Base-by-base conservation (phyloP, 2,797 vertebrate genomes). In the Premnoplex brunnescens region DNA sequence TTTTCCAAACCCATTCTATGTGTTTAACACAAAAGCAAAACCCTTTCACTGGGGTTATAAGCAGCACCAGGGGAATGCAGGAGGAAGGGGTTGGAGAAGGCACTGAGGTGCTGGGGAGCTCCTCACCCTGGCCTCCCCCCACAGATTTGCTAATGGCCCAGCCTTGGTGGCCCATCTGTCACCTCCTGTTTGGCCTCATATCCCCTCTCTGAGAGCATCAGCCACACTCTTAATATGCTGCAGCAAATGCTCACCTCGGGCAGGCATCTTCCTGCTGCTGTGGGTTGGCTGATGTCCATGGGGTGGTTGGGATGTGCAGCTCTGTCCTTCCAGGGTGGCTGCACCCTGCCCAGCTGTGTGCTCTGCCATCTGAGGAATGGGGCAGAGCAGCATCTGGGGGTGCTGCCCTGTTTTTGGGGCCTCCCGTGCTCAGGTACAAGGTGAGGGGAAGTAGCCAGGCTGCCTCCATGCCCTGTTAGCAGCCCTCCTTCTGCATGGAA, bases 281-380 rank as follows among this genome's bases (percentile, higher is more conserved):
- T 12, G 59, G 55, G 48, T 62, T 7, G 13, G 66, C 76, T 60
- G 60, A 4, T 20, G n/a, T 5, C 79, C 43, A 5, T 2, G 36
- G 76, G 23, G 12, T 81, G 60, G 14, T 34, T 0, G 0, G 16
- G 36, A 9, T 28, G 1, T 5, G 66, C 1, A 1, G 19, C 52
- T 62, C 52, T 0, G 0, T 55, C 69, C 82, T 36, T 15, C 4
- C 0, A 0, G 54, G 18, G 18, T 34, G 77, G 17, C 17, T 6
- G 0, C 7, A 1, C 46, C 54, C 54, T 46, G 28, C 63, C 51
- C 26, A 9, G 5, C 18, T 58, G 77, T 28, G 9, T 16, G 30
- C 43, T 16, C 22, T 2, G 1, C 51, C 48, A 10, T 6, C 0
- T 0, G 52, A 28, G 68, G 26, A 9, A 22, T 2, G 4, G 49